Conservation (phyloP, 2,113 vertebrate genomes). For the Furnarius figulus region DNA sequence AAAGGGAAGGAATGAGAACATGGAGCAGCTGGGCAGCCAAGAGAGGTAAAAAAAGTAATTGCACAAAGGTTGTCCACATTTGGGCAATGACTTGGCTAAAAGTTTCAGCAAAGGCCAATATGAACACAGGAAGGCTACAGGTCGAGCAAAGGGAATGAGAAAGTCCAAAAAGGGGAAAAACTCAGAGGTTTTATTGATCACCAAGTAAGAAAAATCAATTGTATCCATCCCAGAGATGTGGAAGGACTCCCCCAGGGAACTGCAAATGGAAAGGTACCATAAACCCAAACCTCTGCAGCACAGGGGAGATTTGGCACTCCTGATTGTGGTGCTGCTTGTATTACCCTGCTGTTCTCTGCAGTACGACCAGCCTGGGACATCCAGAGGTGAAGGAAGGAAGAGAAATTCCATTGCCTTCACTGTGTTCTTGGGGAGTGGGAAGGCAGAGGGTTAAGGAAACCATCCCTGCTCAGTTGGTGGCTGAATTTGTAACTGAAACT, state of each 20-base stretch:
- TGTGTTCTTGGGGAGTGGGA: not conserved
- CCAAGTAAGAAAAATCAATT: not conserved
- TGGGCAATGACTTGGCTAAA: not conserved
- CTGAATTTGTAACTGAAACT: not conserved
- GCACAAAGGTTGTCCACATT: not conserved
- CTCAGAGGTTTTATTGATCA: not conserved
- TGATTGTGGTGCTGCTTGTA: not conserved
- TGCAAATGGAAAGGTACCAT: not conserved
- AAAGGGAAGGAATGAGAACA: not conserved
- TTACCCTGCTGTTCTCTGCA: not conserved
- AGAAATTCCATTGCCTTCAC: not conserved
- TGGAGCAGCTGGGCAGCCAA: not conserved
- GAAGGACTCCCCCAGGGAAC: not conserved
- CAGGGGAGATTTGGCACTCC: not conserved
- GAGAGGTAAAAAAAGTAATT: not conserved
- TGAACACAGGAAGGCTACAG: not conserved
- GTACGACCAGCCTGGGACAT: not conserved
- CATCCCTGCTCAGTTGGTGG: fast-evolving
- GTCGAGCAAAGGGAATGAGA: not conserved
- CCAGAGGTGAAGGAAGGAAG: not conserved
- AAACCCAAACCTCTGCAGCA: not conserved
- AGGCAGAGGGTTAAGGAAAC: not conserved
- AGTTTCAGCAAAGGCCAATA: not conserved
- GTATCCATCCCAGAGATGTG: not conserved
- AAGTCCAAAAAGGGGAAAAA: not conserved